Base-by-base conservation (phyloP, 2,888 invertebrate species). In the Pterostichus madidus region DNA sequence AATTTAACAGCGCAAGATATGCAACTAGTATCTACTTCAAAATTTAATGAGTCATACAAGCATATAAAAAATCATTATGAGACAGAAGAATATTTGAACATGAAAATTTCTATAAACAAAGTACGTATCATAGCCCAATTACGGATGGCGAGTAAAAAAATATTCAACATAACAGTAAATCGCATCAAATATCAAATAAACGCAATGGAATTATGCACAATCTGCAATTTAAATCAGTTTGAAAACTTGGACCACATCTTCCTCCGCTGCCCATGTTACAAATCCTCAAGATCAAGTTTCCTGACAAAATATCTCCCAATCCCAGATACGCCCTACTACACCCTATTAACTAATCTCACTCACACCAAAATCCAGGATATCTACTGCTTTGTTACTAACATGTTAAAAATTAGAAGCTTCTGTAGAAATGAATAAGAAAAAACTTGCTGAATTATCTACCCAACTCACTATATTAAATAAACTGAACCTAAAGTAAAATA, bases 21-120 rank as follows among this genome's bases (percentile, higher is more conserved):
- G 24, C 24, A 61, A 61, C 10, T 7, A 61, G 6, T 61, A n/a
- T 11, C 32, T 24, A 17, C 24, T 6, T 31, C 61, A 11, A 61
- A 31, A 61, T 61, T n/a, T 32, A 61, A 61, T 61, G 32, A 61
- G n/a, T 31, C 11, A 61, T 24, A 24, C 24, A 24, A 24, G 24
- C 24, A 24, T 24, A 24, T 24, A 24, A 24, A 24, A 24, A 24
- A 24, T 24, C 1, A 24, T 24, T 24, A 24, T 3, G 24, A 24
- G 24, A 24, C 24, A 24, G 24, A 24, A 61, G 32, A 32, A 11
- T 61, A 61, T 31, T 8, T 32, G 11, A 61, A 61, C 6, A 3
- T n/a, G 3, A 61, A 61, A 10, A 32, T 32, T 11, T 4, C n/a
- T n/a, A 61, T 61, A n/a, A 61, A 61, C 32, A 61, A 61, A 61